These are phyloP conservation scores for Pherbina coryleti DNA, from an alignment of 2,888 invertebrate species.

Conservation along the genomic window DNA sequence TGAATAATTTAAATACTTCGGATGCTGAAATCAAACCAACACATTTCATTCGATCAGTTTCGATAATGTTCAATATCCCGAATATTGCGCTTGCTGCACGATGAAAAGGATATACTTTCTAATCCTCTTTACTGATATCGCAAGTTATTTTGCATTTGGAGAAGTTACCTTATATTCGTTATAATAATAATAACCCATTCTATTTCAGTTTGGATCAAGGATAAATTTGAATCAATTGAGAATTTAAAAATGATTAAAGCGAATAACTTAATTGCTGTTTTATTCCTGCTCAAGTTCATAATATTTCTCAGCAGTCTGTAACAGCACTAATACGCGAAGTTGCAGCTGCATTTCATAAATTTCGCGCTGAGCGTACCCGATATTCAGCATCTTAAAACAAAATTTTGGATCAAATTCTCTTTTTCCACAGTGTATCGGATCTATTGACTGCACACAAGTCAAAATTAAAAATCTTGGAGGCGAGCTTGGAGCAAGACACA, in stretches of 20 bases:
- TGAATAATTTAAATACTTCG: no score
- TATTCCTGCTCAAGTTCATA: slow-evolving; percentile 3
- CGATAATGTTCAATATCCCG: no score
- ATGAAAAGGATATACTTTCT: no score
- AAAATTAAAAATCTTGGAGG: slow-evolving; percentile 32
- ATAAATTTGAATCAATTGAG: no score
- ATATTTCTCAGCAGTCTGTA: slow-evolving; percentile 11
- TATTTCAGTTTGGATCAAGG: no score
- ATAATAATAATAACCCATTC: no score
- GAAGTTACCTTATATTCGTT: no score
- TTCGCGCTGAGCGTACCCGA: background rate
- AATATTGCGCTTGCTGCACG: no score
- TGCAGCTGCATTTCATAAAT: background rate
- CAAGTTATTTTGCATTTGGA: no score
- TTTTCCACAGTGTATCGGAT: background rate
- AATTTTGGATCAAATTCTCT: background rate
- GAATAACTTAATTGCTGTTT: background rate
- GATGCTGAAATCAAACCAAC: background rate
- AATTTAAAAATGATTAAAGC: no score
- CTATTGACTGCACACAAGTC: slow-evolving; percentile 5
- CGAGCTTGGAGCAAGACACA: slow-evolving; percentile 7
- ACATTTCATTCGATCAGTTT: no score
- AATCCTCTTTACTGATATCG: no score
- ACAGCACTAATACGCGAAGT: slow-evolving; percentile 15
- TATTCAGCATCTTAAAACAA: background rate